Evolutionary conservation across 2,113 vertebrate genomes (phyloP), one percentile per base, ranked within the genome.

Genomic region (Anthoscopus minutus): DNA sequence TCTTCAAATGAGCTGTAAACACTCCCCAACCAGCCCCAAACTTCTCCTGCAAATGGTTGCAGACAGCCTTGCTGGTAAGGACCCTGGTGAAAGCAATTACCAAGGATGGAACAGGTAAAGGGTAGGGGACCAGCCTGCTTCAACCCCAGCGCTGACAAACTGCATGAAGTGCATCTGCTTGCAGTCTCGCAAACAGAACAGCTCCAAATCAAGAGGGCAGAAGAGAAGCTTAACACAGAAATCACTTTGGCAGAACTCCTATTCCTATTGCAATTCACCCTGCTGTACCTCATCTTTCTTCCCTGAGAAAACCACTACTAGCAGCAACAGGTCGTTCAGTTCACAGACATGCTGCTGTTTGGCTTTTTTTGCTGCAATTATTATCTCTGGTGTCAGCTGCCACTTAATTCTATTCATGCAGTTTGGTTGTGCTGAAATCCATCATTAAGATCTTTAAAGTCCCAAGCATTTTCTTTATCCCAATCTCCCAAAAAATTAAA

Each of bases 231-330:
- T 88, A 83, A 50, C 28, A 17, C 8, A 57, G 74, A 85, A 72
- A 72, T 57, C 35, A 31, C 25, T 79, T 64, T 57, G 66, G 74
- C 85, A 72, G 20, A 57, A 16, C 10, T 88, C 57, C 50, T 82
- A 33, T 18, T 88, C 24, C 25, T 69, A 4, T 87, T 76, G 82
- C 74, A 85, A 93, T 88, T 92, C 74, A 92, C 37, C 42, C 8
- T 57, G 57, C 40, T 89, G n/a, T 76, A 78, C 37, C 31, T 86
- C 64, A 53, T 81, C 65, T 44, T 53, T 81, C 37, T 84, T 93
- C 7, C 35, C 53, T 61, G 25, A 48, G 53, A 92, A 81, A 78
- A 64, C 22, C 28, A 50, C 58, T 88, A 6, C 13, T 30, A 50
- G 17, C 38, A 77, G 23, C 1, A 1, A 62, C 27, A 73, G 40